These are phyloP conservation scores for Drosophila cardini DNA, from an alignment of 1,140 invertebrate genomes.

Conservation along the genomic window DNA sequence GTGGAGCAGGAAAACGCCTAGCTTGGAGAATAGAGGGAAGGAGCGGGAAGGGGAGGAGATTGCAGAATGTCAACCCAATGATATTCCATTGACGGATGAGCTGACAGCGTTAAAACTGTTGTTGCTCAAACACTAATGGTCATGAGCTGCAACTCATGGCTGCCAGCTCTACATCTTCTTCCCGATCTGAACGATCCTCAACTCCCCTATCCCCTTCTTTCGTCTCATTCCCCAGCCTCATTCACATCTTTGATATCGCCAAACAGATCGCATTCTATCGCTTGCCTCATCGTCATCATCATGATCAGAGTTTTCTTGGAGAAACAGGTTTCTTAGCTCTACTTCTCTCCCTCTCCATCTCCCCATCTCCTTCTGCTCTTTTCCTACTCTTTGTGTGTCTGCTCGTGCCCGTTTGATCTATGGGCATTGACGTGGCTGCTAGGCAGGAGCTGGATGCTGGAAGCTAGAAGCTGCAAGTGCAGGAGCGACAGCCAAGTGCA, in stretches of 20 bases:
- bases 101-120: constrained; percentile 85
- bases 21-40: constrained; percentile 6
- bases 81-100: constrained; percentile 85
- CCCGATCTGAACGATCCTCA: background rate
- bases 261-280: constrained; percentile 62
- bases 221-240: constrained; percentile 22
- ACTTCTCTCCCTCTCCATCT: no score
- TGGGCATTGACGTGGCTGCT: constrained; percentile 53
- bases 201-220: background rate
- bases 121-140: constrained; percentile 84
- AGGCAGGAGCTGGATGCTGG: constrained; percentile 34
- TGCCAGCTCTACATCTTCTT: background rate
- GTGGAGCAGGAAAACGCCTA: background rate
- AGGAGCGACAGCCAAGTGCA: constrained; percentile 52
- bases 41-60: constrained; percentile 60
- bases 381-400: background rate
- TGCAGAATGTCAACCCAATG: constrained; percentile 80
- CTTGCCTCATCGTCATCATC: constrained; percentile 34
- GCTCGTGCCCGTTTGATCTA: constrained; percentile 73
- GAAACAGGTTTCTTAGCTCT: constrained; percentile 52
- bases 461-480: constrained; percentile 28
- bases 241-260: constrained; percentile 43
- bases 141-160: constrained; percentile 48
- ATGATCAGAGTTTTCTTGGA: background rate
- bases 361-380: no score